phyloP scores from a whole-genome alignment of 2,888 invertebrate species.

The Hymenopus coronatus region DNA sequence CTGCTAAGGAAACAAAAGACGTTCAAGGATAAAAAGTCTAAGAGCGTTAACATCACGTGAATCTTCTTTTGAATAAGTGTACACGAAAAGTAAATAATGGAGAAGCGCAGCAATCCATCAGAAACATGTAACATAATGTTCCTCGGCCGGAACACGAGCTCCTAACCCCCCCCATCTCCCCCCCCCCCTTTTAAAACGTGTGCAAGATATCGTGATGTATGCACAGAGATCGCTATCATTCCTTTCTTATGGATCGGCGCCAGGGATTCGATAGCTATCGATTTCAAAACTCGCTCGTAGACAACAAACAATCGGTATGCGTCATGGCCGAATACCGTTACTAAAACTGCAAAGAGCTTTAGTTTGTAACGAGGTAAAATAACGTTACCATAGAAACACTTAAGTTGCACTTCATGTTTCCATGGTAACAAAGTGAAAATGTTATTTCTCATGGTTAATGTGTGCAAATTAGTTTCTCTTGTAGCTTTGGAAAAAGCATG shows the following conservation, averaged over 20 bases:
- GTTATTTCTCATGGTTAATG: neutral
- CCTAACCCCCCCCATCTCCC: neutral
- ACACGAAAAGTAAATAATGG: neutral
- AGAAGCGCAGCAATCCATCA: neutral
- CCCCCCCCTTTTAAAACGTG: neutral
- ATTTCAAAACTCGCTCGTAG: neutral
- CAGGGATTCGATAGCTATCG: neutral
- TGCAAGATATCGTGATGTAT: neutral
- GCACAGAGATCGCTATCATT: neutral
- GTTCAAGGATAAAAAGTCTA: too few relatives aligned
- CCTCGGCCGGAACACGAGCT: neutral
- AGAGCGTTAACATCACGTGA: neutral
- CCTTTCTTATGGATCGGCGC: neutral
- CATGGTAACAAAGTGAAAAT: too few relatives aligned
- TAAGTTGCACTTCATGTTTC: too few relatives aligned
- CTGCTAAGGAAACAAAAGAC: too few relatives aligned
- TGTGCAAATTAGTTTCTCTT: neutral
- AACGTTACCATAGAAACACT: too few relatives aligned
- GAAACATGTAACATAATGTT: neutral
- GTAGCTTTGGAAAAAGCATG: neutral
- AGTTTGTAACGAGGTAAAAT: neutral
- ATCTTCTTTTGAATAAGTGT: neutral
- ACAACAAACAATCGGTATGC: neutral
- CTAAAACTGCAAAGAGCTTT: neutral
- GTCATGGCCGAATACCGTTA: neutral